Conservation (phyloP, 2,888 invertebrate genomes). For the Hesperia comma region DNA sequence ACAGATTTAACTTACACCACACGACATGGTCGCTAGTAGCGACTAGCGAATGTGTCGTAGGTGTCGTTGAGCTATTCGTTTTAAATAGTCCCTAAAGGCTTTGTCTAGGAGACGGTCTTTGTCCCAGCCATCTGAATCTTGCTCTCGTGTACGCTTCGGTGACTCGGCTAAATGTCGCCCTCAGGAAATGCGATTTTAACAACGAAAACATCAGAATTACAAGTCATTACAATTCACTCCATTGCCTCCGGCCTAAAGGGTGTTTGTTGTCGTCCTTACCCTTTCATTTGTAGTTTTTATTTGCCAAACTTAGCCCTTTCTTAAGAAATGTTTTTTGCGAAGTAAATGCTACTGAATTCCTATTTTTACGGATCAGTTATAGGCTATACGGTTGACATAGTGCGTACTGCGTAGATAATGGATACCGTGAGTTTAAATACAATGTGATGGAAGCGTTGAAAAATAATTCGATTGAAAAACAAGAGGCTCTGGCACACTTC, state of each 20-base stretch:
- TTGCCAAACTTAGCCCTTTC: conserved; percentile 28
- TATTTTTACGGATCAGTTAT: conserved; percentile 37
- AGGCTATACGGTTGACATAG: too few species aligned
- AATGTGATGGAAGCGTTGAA: background rate
- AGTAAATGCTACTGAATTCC: conserved; percentile 40
- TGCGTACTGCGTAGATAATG: too few species aligned
- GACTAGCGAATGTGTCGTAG: conserved; percentile 57
- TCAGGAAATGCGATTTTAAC: conserved; percentile 83
- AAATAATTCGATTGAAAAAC: conserved; percentile 31
- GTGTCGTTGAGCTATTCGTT: conserved; percentile 74
- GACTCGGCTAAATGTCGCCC: conserved; percentile 69
- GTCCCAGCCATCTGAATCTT: conserved; percentile 60
- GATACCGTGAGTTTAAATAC: too few species aligned
- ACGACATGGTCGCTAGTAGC: conserved; percentile 38
- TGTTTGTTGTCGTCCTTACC: conserved; percentile 74
- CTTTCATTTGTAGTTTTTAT: conserved; percentile 57
- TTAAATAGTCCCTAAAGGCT: conserved; percentile 71
- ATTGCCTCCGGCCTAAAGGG: conserved; percentile 78
- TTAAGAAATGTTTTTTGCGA: conserved; percentile 22
- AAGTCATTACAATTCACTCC: conserved; percentile 76
- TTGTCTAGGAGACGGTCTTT: conserved; percentile 71
- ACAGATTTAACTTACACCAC: conserved; percentile 49
- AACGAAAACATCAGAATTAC: conserved; percentile 81
- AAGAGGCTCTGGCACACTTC: background rate
- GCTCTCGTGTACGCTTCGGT: conserved; percentile 71